Evolutionary conservation across 2,888 invertebrate genomes (phyloP).

Genomic region (Lochmaea capreae): DNA sequence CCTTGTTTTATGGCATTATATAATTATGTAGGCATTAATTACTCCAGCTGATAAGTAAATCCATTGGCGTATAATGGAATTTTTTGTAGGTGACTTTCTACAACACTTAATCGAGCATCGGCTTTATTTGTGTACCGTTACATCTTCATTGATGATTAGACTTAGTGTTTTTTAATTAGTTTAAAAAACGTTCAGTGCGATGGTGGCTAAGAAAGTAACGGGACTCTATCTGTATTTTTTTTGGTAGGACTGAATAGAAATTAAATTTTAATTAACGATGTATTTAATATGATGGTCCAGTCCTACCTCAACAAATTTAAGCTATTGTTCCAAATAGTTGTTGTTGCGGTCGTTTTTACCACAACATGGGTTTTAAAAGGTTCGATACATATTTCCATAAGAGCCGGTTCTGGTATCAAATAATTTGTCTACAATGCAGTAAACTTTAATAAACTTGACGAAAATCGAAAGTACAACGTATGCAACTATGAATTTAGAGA

Average conservation of each 20-base stretch:
- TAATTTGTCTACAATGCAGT: too few relatives aligned
- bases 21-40: background rate
- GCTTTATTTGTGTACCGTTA: background rate
- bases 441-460: too few relatives aligned
- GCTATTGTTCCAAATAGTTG: background rate
- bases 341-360: too few relatives aligned
- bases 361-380: too few relatives aligned
- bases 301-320: background rate
- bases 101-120: background rate
- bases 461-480: too few relatives aligned
- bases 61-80: background rate
- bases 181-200: background rate
- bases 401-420: too few relatives aligned
- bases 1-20: background rate
- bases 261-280: too few relatives aligned
- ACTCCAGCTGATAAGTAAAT: background rate
- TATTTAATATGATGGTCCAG: too few relatives aligned
- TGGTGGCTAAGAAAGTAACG: background rate
- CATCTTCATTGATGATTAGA: background rate
- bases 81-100: background rate
- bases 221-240: background rate
- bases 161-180: background rate
- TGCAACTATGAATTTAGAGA: too few relatives aligned
- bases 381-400: too few relatives aligned
- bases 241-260: too few relatives aligned